phyloP scores from a whole-genome alignment of 2,888 invertebrate genomes.

The Philhelius pedissequus region DNA sequence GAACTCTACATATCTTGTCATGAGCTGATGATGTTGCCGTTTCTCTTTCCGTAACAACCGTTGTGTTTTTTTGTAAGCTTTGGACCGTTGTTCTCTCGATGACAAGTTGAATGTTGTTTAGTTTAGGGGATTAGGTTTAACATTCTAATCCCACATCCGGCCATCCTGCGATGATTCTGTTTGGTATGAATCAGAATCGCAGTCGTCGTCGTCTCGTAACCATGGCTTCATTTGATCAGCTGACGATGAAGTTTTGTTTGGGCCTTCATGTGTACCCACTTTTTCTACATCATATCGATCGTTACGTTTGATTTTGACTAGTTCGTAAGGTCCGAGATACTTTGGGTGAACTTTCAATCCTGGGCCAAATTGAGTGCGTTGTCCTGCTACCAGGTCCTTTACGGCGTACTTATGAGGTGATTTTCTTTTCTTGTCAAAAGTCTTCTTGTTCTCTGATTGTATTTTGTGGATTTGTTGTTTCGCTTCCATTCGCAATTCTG shows the following conservation, averaged over 20 bases:
- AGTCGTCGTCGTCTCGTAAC: background rate
- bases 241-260: too few relatives aligned
- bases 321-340: background rate
- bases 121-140: background rate
- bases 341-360: background rate
- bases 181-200: background rate
- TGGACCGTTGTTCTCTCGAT: too few relatives aligned
- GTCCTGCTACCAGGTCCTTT: background rate
- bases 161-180: background rate
- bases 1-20: too few relatives aligned
- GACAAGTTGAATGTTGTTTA: too few relatives aligned
- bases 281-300: background rate
- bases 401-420: background rate
- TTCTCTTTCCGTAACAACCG: too few relatives aligned
- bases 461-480: conserved; percentile 15
- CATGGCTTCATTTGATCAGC: background rate
- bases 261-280: background rate
- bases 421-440: conserved; percentile 30
- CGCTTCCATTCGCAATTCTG: conserved; percentile 10
- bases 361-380: background rate
- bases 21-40: too few relatives aligned
- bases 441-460: conserved; percentile 44
- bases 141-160: background rate
- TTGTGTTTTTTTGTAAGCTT: too few relatives aligned
- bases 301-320: too few relatives aligned